Conservation (phyloP, 2,113 vertebrate genomes). For the Steatornis caripensis region DNA sequence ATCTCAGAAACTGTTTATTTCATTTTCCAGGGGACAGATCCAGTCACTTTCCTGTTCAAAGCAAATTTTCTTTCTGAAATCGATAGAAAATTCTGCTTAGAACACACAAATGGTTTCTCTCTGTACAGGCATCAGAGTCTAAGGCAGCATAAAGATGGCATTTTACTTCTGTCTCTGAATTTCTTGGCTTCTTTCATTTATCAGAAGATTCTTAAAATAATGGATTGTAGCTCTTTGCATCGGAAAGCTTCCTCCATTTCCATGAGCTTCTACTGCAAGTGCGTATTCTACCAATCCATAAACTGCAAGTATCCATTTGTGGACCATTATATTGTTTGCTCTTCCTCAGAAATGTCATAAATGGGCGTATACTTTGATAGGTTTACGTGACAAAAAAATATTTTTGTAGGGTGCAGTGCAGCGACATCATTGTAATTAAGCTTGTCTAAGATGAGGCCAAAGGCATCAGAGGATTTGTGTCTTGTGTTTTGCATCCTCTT, state of each 20-base stretch:
- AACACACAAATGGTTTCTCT: background rate
- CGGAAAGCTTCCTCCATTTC: slow-evolving; percentile 42
- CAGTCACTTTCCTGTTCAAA: background rate
- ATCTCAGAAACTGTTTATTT: background rate
- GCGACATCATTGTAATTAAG: slow-evolving; percentile 68
- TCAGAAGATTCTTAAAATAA: slow-evolving; percentile 42
- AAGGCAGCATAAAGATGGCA: background rate
- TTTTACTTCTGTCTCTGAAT: background rate
- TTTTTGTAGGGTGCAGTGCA: slow-evolving; percentile 41
- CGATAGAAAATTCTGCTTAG: background rate
- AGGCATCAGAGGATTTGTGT: slow-evolving; percentile 62
- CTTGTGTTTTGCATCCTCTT: slow-evolving; percentile 44
- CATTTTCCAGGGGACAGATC: background rate
- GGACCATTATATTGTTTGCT: slow-evolving; percentile 53
- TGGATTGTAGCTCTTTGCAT: slow-evolving; percentile 1
- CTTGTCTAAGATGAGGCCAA: slow-evolving; percentile 68
- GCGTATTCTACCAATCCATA: slow-evolving; percentile 20
- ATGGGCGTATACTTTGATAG: slow-evolving; percentile 31
- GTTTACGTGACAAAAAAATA: slow-evolving; percentile 65
- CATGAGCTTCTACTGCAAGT: slow-evolving; percentile 33
- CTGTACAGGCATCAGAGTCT: background rate
- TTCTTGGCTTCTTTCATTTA: background rate
- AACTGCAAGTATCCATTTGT: slow-evolving; percentile 57
- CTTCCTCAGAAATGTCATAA: slow-evolving; percentile 68
- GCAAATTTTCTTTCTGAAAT: background rate